Conservation (phyloP, 2,797 vertebrate genomes). For the Picus viridis region DNA sequence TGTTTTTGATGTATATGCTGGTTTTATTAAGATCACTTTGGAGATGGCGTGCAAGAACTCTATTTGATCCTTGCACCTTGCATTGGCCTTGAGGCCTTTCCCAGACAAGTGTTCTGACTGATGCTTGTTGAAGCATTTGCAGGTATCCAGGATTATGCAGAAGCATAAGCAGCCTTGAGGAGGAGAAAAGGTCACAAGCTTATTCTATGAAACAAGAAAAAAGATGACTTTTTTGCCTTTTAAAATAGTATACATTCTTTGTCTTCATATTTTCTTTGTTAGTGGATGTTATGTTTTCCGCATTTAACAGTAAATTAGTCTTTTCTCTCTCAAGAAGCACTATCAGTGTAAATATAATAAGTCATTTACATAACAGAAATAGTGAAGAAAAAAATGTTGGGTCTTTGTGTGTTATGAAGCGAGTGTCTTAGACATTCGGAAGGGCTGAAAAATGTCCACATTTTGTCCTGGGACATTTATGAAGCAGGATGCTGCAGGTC, state of each 20-base stretch:
- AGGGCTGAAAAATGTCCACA: background rate
- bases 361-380: slow-evolving; percentile 12
- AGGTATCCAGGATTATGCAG: slow-evolving; percentile 58
- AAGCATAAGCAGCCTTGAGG: slow-evolving; percentile 67
- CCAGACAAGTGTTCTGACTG: slow-evolving; percentile 26
- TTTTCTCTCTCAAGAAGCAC: slow-evolving; percentile 5
- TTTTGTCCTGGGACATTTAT: background rate
- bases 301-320: slow-evolving; percentile 19
- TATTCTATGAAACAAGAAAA: background rate
- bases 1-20: background rate
- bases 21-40: slow-evolving; percentile 58
- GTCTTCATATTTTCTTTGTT: background rate
- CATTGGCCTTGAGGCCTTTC: slow-evolving; percentile 41
- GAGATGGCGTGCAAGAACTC: slow-evolving; percentile 63
- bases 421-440: background rate
- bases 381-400: background rate
- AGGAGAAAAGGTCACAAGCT: slow-evolving; percentile 63
- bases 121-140: slow-evolving; percentile 22
- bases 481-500: background rate
- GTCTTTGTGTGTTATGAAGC: background rate
- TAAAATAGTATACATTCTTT: background rate
- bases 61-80: slow-evolving; percentile 71
- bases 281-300: background rate
- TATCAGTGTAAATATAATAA: background rate
- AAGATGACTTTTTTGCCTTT: background rate